Base-by-base conservation (phyloP, 35 echinoderm and acorn worm genomes). In the Hemicentrotus pulcherrimus region DNA sequence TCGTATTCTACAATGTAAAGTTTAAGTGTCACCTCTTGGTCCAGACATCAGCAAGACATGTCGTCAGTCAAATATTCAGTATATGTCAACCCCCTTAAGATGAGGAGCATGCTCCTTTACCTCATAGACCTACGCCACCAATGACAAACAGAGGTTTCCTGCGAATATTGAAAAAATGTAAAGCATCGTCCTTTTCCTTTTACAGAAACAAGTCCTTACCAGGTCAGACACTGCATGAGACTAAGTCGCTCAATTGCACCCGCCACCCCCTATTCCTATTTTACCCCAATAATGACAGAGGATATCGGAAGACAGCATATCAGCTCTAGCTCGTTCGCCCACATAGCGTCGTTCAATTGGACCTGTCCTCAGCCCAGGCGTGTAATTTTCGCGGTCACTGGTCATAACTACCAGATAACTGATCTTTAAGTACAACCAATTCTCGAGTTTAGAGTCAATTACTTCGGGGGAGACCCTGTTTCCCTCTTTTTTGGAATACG, bases 361-460 rank as follows among this genome's bases (percentile, higher is more conserved):
- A 78, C 65, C 65, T 1, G 22, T 15, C 19, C 65, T 78, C 65
- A 78, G 19, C 4, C 18, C 18, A 78, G 4, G 65, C 65, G 65
- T 78, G 22, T 78, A 78, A 78, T 78, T 78, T 28, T 22, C 65
- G 65, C 65, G 65, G 65, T 78, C 65, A 78, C 65, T 78, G 24
- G 22, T 78, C 65, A 78, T 78, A 78, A 78, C 19, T 78, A 28
- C 65, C 19, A 78, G 65, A 78, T 78, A 78, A 78, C 65, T 78
- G 65, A 78, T 78, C 65, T 78, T 78, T 78, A 78, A 78, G 65
- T 78, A 78, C 65, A 78, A 78, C 65, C 65, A 78, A 22, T 78
- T 78, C 65, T 78, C 65, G 24, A 78, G 65, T 28, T 22, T 28
- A 78, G 65, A 78, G 19, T 22, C 22, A 78, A 78, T 78, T 78